Conservation (phyloP, 2,113 vertebrate species). For the Camelus dromedarius region DNA sequence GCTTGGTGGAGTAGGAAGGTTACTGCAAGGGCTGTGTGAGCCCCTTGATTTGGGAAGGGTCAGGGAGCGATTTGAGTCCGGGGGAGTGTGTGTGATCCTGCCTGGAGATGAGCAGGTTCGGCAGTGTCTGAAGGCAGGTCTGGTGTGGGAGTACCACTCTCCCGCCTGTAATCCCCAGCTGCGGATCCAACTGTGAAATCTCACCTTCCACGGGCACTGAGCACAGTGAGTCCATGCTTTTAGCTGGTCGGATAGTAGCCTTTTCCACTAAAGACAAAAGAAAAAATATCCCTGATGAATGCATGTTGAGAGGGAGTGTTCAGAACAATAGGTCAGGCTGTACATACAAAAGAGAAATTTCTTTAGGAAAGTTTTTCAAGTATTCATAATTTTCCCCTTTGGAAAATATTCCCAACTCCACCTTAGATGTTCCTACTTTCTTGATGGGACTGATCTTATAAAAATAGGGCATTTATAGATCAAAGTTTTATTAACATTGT, state of each 20-base stretch:
- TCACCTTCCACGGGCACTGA: slow-evolving; percentile 95
- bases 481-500: slow-evolving; percentile 13
- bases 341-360: not conserved
- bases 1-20: not conserved
- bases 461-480: not conserved
- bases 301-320: not conserved
- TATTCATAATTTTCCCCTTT: not conserved
- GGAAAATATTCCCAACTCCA: not conserved
- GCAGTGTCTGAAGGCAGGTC: not conserved
- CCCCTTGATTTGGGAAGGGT: not conserved
- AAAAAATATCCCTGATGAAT: slow-evolving; percentile 46
- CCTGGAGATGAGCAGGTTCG: not conserved
- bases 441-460: not conserved
- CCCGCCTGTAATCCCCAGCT: not conserved
- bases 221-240: slow-evolving; percentile 99
- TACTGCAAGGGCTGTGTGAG: not conserved
- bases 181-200: not conserved
- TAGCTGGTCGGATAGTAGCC: slow-evolving; percentile 94
- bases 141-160: not conserved
- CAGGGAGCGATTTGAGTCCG: not conserved
- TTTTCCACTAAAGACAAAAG: slow-evolving; percentile 91
- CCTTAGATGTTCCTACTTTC: not conserved
- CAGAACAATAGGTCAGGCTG: not conserved
- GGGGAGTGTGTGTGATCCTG: accelerated
- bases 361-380: slow-evolving; percentile 30